phyloP scores from a whole-genome alignment of 2,888 invertebrate species.

The Clivina fossor region DNA sequence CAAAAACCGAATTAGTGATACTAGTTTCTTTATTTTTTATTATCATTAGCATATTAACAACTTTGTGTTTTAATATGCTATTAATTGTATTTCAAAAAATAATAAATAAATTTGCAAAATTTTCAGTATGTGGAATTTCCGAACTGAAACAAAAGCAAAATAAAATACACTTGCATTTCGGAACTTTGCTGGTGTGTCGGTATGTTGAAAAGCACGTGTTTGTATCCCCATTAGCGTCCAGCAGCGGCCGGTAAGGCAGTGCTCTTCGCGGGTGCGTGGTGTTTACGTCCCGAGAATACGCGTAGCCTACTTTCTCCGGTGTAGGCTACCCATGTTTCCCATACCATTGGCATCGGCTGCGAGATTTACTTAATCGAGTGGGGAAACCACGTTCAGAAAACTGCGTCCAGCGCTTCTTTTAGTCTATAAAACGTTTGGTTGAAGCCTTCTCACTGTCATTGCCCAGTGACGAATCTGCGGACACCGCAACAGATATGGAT shows the following conservation, averaged over 20 bases:
- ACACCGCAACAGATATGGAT: constrained; percentile 8
- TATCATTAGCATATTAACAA: no score
- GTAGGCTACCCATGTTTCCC: constrained; percentile 8
- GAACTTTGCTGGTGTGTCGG: no score
- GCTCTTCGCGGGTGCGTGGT: constrained; percentile 7
- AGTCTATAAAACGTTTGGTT: constrained; percentile 27
- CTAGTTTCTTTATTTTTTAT: no score
- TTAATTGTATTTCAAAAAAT: no score
- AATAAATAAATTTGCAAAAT: no score
- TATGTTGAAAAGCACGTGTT: no score
- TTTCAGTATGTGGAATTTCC: no score
- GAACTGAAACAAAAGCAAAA: no score
- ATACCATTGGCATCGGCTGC: constrained; percentile 23
- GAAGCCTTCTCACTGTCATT: constrained; percentile 12
- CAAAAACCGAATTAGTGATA: no score
- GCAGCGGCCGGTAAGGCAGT: neutral
- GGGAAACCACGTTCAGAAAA: constrained; percentile 18
- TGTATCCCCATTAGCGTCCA: neutral
- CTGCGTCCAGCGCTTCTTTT: constrained; percentile 19
- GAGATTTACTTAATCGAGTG: constrained; percentile 31
- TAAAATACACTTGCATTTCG: no score
- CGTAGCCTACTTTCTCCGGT: constrained; percentile 32
- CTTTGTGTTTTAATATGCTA: no score
- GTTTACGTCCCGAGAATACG: constrained; percentile 11
- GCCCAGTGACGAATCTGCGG: constrained; percentile 13